phyloP scores from a whole-genome alignment of 2,888 invertebrate species.

The Yponomeuta cagnagella region DNA sequence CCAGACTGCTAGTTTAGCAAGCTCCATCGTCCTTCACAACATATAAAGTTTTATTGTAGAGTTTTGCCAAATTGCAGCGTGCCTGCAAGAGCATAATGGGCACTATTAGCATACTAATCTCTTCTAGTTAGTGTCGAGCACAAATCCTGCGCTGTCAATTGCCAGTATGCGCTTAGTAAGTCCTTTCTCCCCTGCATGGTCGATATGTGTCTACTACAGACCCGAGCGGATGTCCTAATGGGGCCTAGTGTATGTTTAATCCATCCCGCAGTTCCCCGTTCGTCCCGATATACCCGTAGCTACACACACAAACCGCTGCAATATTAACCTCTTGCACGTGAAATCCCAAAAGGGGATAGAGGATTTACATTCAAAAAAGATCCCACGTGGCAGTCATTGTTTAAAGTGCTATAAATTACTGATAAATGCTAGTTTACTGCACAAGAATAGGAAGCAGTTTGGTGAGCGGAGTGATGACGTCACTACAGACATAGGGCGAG shows the following conservation, averaged over 20 bases:
- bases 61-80: slow-evolving; percentile 51
- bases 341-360: slow-evolving; percentile 40
- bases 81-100: slow-evolving; percentile 50
- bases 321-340: slow-evolving; percentile 25
- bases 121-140: slow-evolving; percentile 62
- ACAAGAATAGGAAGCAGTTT: slow-evolving; percentile 51
- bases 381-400: neutral
- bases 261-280: neutral
- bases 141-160: slow-evolving; percentile 46
- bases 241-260: slow-evolving; percentile 11
- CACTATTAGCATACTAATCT: slow-evolving; percentile 68
- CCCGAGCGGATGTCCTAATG: slow-evolving; percentile 8
- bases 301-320: slow-evolving; percentile 21
- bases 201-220: slow-evolving; percentile 11
- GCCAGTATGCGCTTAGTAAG: slow-evolving; percentile 45
- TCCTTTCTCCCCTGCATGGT: slow-evolving; percentile 53
- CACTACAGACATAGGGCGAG: slow-evolving; percentile 68
- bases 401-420: slow-evolving; percentile 3
- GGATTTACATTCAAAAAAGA: slow-evolving; percentile 38
- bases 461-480: slow-evolving; percentile 53
- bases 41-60: slow-evolving; percentile 62
- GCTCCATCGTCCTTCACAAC: slow-evolving; percentile 46
- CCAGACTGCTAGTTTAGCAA: slow-evolving; percentile 64
- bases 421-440: slow-evolving; percentile 32
- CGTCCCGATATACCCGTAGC: neutral